Evolutionary conservation across 2,113 vertebrate species (phyloP).

Genomic region (Oceanodroma tethys): DNA sequence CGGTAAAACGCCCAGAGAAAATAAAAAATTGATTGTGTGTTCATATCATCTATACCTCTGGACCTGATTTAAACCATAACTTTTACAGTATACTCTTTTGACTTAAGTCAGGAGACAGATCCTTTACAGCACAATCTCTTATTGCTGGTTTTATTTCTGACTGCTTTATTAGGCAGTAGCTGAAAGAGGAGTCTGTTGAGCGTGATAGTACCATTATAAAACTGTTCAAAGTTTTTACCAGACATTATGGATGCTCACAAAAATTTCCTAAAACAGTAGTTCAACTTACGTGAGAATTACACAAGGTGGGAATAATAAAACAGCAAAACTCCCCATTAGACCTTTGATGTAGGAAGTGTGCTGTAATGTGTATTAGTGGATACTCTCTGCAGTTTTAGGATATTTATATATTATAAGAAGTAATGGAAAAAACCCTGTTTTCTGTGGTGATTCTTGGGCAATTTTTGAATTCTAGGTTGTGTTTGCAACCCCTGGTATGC

Average conservation of each 20-base stretch:
- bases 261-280: background rate
- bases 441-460: background rate
- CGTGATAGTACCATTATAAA: background rate
- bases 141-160: background rate
- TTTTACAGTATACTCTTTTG: background rate
- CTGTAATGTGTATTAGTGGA: fast-evolving
- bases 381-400: background rate
- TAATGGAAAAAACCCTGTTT: fast-evolving
- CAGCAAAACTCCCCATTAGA: background rate
- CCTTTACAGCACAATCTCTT: background rate
- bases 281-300: background rate
- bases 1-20: background rate
- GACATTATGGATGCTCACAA: background rate
- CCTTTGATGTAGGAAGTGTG: fast-evolving
- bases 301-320: background rate
- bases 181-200: background rate
- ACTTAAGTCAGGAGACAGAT: no score
- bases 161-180: background rate
- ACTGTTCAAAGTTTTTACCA: background rate
- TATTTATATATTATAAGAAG: background rate
- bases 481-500: constrained; percentile 96
- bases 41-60: fast-evolving
- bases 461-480: constrained; percentile 79
- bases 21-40: fast-evolving
- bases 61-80: background rate